Percentiles rank a stretch among this genome's conserved stretches.
Conservation (phyloP, 2,888 invertebrate species). For the Phyllotreta striolata region DNA sequence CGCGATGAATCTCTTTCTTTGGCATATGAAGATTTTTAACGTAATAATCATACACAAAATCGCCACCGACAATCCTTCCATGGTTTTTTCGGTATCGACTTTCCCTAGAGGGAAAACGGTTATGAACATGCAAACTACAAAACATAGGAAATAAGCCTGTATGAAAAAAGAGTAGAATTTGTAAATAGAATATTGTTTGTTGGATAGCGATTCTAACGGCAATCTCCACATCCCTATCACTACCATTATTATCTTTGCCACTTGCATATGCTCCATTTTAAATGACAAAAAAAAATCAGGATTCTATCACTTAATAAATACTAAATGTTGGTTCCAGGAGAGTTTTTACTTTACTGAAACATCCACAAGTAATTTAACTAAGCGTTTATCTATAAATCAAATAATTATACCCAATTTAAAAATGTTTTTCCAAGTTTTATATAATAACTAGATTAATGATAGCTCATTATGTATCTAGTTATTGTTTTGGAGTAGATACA, state of each 20-base stretch:
- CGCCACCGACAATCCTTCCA: constrained; percentile 1
- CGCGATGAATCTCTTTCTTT: constrained; percentile 8
- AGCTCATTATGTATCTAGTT: too few relatives aligned
- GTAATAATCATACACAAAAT: constrained; percentile 23
- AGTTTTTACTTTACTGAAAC: background rate
- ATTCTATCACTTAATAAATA: background rate
- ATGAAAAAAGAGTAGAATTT: constrained; percentile 12
- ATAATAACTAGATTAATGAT: too few relatives aligned
- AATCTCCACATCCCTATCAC: constrained; percentile 23
- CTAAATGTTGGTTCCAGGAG: background rate
- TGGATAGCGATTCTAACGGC: constrained; percentile 6
- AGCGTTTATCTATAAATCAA: too few relatives aligned
- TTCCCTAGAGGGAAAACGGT: background rate
- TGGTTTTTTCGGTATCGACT: constrained; percentile 10
- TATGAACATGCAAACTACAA: constrained; percentile 11
- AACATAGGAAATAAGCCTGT: constrained; percentile 14
- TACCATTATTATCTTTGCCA: constrained; percentile 24
- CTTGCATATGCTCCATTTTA: constrained; percentile 28
- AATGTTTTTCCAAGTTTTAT: too few relatives aligned
- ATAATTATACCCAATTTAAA: too few relatives aligned
- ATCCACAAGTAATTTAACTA: too few relatives aligned
- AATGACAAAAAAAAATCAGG: background rate
- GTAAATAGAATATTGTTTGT: constrained; percentile 8
- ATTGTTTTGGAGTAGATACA: too few relatives aligned
- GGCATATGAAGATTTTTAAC: constrained; percentile 19